Conservation (phyloP, 2,888 invertebrate genomes). For the Pseudanteris insignis region DNA sequence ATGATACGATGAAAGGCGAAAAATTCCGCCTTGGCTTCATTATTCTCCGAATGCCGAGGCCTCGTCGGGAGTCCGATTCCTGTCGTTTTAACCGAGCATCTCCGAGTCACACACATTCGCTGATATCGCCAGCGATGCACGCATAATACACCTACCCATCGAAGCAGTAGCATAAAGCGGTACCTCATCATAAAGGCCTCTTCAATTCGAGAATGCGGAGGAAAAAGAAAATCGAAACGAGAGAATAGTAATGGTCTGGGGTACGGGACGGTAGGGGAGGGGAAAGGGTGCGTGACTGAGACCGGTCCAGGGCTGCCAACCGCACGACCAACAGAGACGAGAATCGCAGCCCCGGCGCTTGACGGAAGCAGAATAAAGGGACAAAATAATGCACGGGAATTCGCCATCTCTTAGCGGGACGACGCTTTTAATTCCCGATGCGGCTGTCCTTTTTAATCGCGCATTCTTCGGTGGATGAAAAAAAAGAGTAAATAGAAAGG, state of each 20-base stretch:
- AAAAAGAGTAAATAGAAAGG: too few relatives aligned
- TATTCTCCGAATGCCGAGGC: constrained; percentile 54
- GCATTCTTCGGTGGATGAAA: constrained; percentile 41
- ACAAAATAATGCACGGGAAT: constrained; percentile 50
- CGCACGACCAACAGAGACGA: constrained; percentile 19
- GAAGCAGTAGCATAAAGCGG: constrained; percentile 58
- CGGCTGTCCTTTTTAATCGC: constrained; percentile 55
- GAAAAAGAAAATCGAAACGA: constrained; percentile 56
- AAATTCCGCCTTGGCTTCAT: constrained; percentile 58
- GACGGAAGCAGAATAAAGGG: constrained; percentile 46
- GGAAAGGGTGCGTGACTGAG: constrained; percentile 12
- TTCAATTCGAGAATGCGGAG: constrained; percentile 56
- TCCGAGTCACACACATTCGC: constrained; percentile 32
- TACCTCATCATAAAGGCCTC: constrained; percentile 59
- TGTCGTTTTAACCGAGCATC: too few relatives aligned
- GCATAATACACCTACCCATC: constrained; percentile 57
- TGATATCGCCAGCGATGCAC: constrained; percentile 56
- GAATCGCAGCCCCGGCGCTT: constrained; percentile 26
- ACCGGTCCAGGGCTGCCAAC: neutral
- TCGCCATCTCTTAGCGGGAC: constrained; percentile 58
- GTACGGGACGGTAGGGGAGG: too few relatives aligned
- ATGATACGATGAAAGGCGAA: constrained; percentile 52
- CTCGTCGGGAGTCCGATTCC: constrained; percentile 46
- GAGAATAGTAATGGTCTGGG: constrained; percentile 50
- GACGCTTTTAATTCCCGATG: constrained; percentile 56